A percentile compares a stretch with the other conserved stretches of the same genome.
Conservation (phyloP, 2,113 vertebrate species). For the Zootoca vivipara region DNA sequence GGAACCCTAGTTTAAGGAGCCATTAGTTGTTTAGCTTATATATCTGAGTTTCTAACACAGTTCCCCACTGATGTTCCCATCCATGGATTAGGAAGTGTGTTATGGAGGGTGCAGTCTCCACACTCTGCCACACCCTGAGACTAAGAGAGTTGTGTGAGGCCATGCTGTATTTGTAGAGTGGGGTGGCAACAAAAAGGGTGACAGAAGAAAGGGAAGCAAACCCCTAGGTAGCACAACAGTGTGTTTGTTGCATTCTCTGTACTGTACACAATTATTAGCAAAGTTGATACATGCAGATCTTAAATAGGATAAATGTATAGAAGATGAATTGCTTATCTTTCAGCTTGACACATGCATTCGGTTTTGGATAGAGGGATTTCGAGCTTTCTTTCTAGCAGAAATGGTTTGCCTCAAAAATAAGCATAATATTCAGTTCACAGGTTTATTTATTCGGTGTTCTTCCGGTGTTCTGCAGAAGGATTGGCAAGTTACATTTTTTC, state of each 20-base stretch:
- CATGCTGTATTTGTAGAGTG: neutral
- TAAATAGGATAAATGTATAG: constrained; percentile 23
- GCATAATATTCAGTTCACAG: constrained; percentile 1
- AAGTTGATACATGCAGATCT: neutral
- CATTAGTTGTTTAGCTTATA: too few species aligned
- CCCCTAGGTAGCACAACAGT: too few species aligned
- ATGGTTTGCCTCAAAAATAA: constrained; percentile 20
- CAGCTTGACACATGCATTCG: constrained; percentile 17
- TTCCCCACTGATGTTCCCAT: neutral
- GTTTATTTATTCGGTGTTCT: constrained; percentile 39
- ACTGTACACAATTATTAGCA: neutral
- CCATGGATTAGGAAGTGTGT: neutral
- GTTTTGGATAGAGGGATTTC: neutral
- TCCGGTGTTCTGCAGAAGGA: constrained; percentile 21
- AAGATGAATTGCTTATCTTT: neutral
- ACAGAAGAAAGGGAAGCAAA: neutral
- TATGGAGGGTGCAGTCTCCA: neutral
- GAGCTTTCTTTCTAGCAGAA: constrained; percentile 10
- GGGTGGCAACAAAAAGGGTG: too few species aligned
- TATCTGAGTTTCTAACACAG: too few species aligned
- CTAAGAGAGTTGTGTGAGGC: neutral
- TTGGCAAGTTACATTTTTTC: constrained; percentile 37
- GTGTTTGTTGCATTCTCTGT: too few species aligned
- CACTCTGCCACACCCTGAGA: neutral
- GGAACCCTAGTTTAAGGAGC: too few species aligned